Evolutionary conservation across 2,113 vertebrate genomes (phyloP).

Genomic region (Danio rerio): DNA sequence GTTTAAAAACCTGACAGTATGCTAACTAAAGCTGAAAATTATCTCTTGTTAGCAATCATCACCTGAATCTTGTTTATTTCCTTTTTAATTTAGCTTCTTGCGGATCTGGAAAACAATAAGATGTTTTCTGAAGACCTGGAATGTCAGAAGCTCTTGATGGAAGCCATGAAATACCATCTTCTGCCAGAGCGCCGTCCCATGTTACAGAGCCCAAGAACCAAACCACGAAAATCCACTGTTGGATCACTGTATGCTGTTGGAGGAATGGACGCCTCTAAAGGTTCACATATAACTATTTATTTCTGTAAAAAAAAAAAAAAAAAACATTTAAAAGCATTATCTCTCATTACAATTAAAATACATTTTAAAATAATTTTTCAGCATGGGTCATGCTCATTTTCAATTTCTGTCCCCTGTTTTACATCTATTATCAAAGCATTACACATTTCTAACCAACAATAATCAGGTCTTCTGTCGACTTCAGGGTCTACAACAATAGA

Average conservation of each 20-base stretch:
- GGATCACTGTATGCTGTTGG: conserved; percentile 94
- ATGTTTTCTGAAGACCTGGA: conserved; percentile 93
- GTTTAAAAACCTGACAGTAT: too few relatives aligned
- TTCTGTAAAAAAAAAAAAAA: too few relatives aligned
- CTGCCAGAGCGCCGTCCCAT: conserved; percentile 91
- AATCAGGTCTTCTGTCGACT: conserved; percentile 13
- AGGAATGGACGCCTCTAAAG: conserved; percentile 95
- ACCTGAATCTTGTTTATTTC: background rate
- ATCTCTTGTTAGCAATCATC: too few relatives aligned
- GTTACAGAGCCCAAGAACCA: conserved; percentile 96
- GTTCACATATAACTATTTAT: conserved; percentile 63
- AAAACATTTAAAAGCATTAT: too few relatives aligned
- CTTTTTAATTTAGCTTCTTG: conserved; percentile 82
- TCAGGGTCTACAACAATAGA: conserved; percentile 94
- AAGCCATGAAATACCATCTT: conserved; percentile 98
- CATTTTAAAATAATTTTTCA: background rate
- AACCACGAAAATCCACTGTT: conserved; percentile 97
- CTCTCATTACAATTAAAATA: background rate
- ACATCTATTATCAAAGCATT: background rate
- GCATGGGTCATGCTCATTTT: background rate
- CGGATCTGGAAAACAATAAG: conserved; percentile 93
- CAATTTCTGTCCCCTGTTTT: background rate
- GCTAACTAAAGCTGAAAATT: too few relatives aligned
- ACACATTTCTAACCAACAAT: conserved; percentile 4
- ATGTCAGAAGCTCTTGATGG: conserved; percentile 96